Base-by-base conservation (phyloP, 2,113 vertebrate genomes). In the Onychostoma macrolepis region DNA sequence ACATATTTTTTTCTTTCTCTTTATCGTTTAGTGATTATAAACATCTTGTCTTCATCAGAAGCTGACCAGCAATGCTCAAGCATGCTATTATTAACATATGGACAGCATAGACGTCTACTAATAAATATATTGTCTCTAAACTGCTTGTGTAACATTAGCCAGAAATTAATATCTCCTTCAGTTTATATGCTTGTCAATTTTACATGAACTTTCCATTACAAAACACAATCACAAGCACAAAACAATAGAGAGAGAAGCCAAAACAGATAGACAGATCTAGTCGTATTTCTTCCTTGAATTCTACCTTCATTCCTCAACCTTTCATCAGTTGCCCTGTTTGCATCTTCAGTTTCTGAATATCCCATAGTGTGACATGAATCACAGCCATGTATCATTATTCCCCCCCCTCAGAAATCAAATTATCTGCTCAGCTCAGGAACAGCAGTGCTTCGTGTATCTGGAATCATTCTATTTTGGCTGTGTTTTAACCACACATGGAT, bases 21-120 rank as follows among this genome's bases (percentile, higher is more conserved):
- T 9, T 45, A 4, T 19, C 15, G 24, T 43, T 38, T 26, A 63
- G 24, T 67, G 28, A 72, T 71, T 48, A 78, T 53, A 67, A 79
- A 86, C 61, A 86, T 86, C 26, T 69, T 85, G 72, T 63, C 50
- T 79, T 79, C 26, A 79, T 85, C 75, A 86, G 12, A 50, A 85
- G 56, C 83, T 69, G 50, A 84, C 24, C 71, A 85, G 69, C 69
- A 61, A 53, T 41, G 13, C n/a, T 72, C 67, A 61, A 38, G 50
- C 8, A 11, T 36, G 28, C 56, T 26, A 53, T 11, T 78, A 41
- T 43, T 56, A 48, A 67, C 38, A 75, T 67, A 85, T 53, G 21
- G 30, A 28, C 7, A 3, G 30, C 50, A 80, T n/a, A 80, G 21
- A 24, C 45, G 7, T 58, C 21, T 58, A 77, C n/a, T 15, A 17